Evolutionary conservation across 2,888 invertebrate genomes (phyloP).

Genomic region (Schrankia costaestrigalis): DNA sequence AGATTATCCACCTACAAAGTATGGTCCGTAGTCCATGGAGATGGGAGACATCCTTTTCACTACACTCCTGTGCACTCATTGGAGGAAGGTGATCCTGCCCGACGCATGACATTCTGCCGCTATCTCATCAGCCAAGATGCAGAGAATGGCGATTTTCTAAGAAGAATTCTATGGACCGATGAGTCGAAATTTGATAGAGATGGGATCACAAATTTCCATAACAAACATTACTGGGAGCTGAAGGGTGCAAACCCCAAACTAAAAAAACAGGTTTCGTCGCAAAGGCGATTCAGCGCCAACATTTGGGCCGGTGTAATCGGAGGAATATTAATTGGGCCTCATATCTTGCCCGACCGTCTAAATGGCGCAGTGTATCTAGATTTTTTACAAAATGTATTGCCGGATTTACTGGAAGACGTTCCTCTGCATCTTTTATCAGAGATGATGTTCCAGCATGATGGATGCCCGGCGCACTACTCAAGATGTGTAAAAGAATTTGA

Average conservation of each 20-base stretch:
- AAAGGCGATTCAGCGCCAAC: not conserved
- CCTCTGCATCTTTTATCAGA: too few species aligned
- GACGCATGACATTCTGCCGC: too few species aligned
- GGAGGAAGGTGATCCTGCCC: too few species aligned
- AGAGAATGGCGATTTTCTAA: conserved; percentile 23
- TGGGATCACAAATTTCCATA: conserved; percentile 18
- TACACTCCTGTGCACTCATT: too few species aligned
- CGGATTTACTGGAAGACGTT: not conserved
- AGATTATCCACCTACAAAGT: too few species aligned
- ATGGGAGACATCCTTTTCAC: too few species aligned
- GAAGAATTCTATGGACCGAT: conserved; percentile 26
- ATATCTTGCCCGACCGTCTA: not conserved
- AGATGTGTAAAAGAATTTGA: too few species aligned
- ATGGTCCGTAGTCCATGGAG: too few species aligned
- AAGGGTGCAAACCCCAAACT: not conserved
- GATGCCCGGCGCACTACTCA: too few species aligned
- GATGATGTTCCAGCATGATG: too few species aligned
- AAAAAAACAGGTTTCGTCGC: not conserved
- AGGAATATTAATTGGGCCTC: not conserved
- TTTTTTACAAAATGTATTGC: not conserved
- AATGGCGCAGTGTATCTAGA: not conserved
- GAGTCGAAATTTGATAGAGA: conserved; percentile 32
- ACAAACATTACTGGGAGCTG: not conserved
- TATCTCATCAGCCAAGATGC: conserved; percentile 27
- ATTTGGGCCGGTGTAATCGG: not conserved